Base-by-base conservation (phyloP, 1,140 invertebrate genomes). In the Bursaphelenchus mucronatus region DNA sequence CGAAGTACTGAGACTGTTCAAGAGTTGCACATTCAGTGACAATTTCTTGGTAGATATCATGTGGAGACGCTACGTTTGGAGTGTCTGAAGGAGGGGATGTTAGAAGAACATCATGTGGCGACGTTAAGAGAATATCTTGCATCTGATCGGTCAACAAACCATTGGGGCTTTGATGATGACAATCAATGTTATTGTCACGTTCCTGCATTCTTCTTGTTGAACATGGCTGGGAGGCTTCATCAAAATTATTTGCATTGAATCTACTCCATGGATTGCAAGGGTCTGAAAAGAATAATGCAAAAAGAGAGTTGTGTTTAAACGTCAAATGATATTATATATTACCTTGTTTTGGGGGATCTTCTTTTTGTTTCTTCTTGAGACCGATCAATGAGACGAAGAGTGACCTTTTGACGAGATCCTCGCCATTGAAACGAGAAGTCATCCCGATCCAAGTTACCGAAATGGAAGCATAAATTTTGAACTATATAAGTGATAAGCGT, bases 1-100 rank as follows among this genome's bases (percentile, higher is more conserved):
- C 55, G 13, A 63, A 30, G 9, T 11, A 43, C n/a, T 62, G 61
- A 40, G 30, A 41, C n/a, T 73, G 50, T 51, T 74, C 70, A 15
- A 73, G 66, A 41, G 46, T 58, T 13, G 56, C 59, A 50, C 71
- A 73, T 64, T 73, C 71, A 30, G 57, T 51, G 11, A 73, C 69
- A 15, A 73, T 73, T 43, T 73, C 66, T 30, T 64, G 17, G 52
- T 76, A 73, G 54, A 73, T 73, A 15, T 75, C 71, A 64, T 70
- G 50, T n/a, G 62, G 71, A 0, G 63, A 63, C 19, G 19, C 11
- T 39, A 70, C 30, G 5, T 30, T 30, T 30, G 30, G 30, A 30
- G 30, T 30, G 30, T 30, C 30, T 30, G 30, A 5, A 30, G 30
- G 30, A 30, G 30, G 21, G n/a, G 50, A 10, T 10, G n/a, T 6